Percentiles rank a stretch among this genome's conserved stretches.
Conservation (phyloP, 1,140 invertebrate genomes). For the Trichoplusia ni region DNA sequence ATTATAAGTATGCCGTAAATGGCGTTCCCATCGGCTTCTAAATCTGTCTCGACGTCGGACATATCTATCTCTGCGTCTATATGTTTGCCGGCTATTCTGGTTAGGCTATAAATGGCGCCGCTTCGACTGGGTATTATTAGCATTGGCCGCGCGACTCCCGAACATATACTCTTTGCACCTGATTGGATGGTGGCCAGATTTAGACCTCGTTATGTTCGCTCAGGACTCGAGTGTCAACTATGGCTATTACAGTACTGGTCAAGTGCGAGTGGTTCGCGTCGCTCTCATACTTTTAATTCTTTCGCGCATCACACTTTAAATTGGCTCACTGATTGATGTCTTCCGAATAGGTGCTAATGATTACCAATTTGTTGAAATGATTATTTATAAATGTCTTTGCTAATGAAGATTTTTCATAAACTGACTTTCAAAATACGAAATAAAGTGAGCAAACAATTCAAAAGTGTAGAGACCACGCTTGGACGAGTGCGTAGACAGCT, state of each 20-base stretch:
- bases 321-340: conserved; percentile 8
- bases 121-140: conserved; percentile 64
- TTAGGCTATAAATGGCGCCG: conserved; percentile 64
- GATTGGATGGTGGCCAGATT: conserved; percentile 65
- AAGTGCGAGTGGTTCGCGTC: neutral
- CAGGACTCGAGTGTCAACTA: conserved; percentile 21
- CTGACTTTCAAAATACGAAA: too few relatives aligned
- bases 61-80: conserved; percentile 41
- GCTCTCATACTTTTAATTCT: neutral
- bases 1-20: conserved; percentile 39
- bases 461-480: too few relatives aligned
- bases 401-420: too few relatives aligned
- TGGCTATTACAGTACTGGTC: conserved; percentile 13
- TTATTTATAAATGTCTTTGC: too few relatives aligned
- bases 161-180: conserved; percentile 58
- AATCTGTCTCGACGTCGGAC: conserved; percentile 23
- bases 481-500: too few relatives aligned
- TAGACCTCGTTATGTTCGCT: conserved; percentile 33
- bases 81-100: conserved; percentile 62
- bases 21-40: conserved; percentile 34
- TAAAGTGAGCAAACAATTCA: neutral
- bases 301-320: neutral
- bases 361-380: too few relatives aligned
- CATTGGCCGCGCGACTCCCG: conserved; percentile 58
- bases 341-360: conserved; percentile 4